phyloP scores from a whole-genome alignment of 2,797 vertebrate species.

The Sebastolobus alascanus region DNA sequence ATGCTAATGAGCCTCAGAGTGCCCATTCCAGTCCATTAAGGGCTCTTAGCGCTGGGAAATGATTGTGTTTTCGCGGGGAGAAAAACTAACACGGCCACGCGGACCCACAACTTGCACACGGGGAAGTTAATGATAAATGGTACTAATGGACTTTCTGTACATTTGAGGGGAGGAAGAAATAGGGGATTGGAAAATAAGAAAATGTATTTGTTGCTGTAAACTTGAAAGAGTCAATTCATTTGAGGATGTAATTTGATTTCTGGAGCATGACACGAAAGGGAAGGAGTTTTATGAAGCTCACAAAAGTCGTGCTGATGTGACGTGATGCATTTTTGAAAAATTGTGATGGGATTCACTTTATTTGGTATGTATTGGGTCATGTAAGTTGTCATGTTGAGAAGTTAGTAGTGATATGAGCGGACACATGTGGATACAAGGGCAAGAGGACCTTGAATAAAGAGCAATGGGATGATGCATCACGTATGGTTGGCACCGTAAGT shows the following conservation, averaged over 20 bases:
- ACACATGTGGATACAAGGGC: constrained; percentile 6
- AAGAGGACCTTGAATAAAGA: constrained; percentile 27
- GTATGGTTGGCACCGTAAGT: background rate
- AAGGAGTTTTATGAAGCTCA: constrained; percentile 61
- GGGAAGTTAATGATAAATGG: constrained; percentile 82
- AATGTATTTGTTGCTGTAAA: constrained; percentile 80
- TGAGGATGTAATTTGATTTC: constrained; percentile 71
- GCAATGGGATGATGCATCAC: background rate
- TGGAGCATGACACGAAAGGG: constrained; percentile 51
- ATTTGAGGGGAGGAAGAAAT: constrained; percentile 68
- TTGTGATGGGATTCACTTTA: constrained; percentile 33
- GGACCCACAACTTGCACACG: constrained; percentile 76
- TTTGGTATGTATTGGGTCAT: background rate
- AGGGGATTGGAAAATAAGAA: constrained; percentile 69
- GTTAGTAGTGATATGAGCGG: constrained; percentile 1
- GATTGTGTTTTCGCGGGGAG: constrained; percentile 82
- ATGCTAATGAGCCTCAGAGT: constrained; percentile 87
- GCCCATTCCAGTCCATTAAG: constrained; percentile 87
- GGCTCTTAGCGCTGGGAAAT: constrained; percentile 85
- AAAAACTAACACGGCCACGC: constrained; percentile 79
- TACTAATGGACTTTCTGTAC: constrained; percentile 83
- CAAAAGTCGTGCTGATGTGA: constrained; percentile 53
- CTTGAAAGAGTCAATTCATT: constrained; percentile 78
- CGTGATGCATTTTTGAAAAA: constrained; percentile 60
- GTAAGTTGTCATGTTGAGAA: constrained; percentile 3